Evolutionary conservation across 2,888 invertebrate genomes (phyloP), one percentile per base, ranked within the genome.

Genomic region (Heteromurus nitidus): DNA sequence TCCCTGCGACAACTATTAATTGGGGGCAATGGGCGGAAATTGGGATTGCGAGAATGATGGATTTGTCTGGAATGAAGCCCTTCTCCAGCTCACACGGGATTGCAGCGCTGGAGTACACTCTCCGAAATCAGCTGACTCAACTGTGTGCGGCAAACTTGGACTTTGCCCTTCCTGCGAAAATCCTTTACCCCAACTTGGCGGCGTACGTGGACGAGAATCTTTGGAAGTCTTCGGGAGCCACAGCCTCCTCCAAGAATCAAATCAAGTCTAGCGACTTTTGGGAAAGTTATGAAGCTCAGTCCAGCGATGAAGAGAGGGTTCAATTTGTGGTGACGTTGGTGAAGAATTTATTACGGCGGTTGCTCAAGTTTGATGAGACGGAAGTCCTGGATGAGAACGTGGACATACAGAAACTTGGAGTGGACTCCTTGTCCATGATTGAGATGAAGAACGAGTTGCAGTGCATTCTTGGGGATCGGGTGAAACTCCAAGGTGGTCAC

Each of bases 1-100:
- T 80, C 50, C 44, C 74, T 67, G 80, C 20, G 16, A 36, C 60
- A 0, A 62, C 80, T 13, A 67, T 84, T 9, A 82, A 84, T 22
- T 84, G 84, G 84, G 82, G 84, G n/a, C 77, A 77, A 13, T 84
- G 75, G 81, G 65, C 55, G 1, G 26, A 44, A 47, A 50, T 62
- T 1, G 72, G 82, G 0, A 47, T 72, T 3, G 72, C 72, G 7
- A 62, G 62, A 18, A 62, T 62, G 18, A n/a, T 42, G 7, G 64
- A 80, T 13, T 30, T 72, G 1, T 62, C 72, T 22, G 72, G 72
- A 2, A 9, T 60, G 0, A 24, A 47, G 20, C 62, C 60, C 0
- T 22, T 72, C 1, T 9, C 72, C 5, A 72, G 24, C 1, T n/a
- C 26, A 1, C 62, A 62, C 18, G 72, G 72, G 0, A 36, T 83